Evolutionary conservation across 2,888 invertebrate species (phyloP), one percentile per base, ranked within the genome.

Genomic region (Shargacucullia verbasci): DNA sequence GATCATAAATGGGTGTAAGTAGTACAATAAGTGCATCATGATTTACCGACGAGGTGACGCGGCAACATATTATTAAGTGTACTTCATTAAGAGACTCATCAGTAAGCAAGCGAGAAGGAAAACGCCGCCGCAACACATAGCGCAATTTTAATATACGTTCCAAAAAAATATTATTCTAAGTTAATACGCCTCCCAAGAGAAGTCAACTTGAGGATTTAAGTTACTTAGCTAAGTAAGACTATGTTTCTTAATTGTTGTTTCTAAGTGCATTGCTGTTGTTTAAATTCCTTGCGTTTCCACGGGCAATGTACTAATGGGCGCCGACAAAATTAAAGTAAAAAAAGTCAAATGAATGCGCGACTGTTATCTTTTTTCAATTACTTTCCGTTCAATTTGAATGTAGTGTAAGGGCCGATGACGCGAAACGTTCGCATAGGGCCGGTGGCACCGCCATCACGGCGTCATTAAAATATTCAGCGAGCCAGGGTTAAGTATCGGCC

Each of bases 391-490:
- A 38, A 49, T 14, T 43, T 10, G 29, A 37, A 29, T 4, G 15
- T 1, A 31, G 29, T 41, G 14, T 33, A 37, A 10, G 49, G 29
- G 43, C 27, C n/a, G 31, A 35, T 45, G 41, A 55, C 35, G 39
- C 54, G 12, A 45, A 48, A 59, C 46, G 56, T 64, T 52, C 47
- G 54, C 52, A 25, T 10, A 41, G 46, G 37, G 31, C 29, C 10
- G 43, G 38, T 13, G 39, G 33, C 38, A 54, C 15, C 29, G 43
- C 50, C 45, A 47, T 12, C 55, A 41, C 48, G 38, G 37, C 41
- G 34, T 57, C 64, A 59, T 64, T 73, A 69, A 59, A 70, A 70
- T 69, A 73, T 73, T 64, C 52, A 64, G 54, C 31, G 14, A 46
- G 44, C 25, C 15, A 38, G 45, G 57, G 65, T 35, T 48, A 44